These are phyloP conservation scores for Argynnis bischoffii DNA, from an alignment of 2,888 invertebrate genomes.

Conservation along the genomic window DNA sequence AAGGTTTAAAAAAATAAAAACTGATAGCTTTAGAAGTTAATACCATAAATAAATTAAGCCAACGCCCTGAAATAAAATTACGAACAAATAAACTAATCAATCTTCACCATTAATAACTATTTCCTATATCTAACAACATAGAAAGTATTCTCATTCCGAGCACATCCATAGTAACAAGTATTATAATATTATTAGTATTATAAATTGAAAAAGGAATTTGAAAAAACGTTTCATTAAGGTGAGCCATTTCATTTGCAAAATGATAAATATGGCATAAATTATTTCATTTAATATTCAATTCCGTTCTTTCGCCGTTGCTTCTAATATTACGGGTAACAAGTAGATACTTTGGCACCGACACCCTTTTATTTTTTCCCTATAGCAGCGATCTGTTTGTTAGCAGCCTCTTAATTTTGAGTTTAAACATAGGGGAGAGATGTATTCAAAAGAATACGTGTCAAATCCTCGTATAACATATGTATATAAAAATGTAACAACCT, in stretches of 20 bases:
- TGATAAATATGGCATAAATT: slow-evolving; percentile 83
- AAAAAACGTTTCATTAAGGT: slow-evolving; percentile 79
- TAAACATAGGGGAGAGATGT: slow-evolving; percentile 74
- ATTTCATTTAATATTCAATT: slow-evolving; percentile 84
- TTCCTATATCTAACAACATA: no score
- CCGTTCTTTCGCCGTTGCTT: slow-evolving; percentile 72
- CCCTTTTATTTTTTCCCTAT: slow-evolving; percentile 70
- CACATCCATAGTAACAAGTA: neutral
- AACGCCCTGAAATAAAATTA: no score
- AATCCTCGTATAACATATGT: slow-evolving; percentile 50
- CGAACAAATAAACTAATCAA: no score
- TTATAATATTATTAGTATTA: neutral
- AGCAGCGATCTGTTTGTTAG: slow-evolving; percentile 74
- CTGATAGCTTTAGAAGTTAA: no score
- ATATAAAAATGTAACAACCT: slow-evolving; percentile 18
- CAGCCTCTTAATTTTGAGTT: slow-evolving; percentile 77
- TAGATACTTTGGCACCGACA: slow-evolving; percentile 70
- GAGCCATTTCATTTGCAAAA: slow-evolving; percentile 81
- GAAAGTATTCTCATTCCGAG: neutral
- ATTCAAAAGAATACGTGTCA: slow-evolving; percentile 69
- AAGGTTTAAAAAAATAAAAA: no score
- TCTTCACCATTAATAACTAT: no score
- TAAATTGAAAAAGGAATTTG: slow-evolving; percentile 49
- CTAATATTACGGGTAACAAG: slow-evolving; percentile 68
- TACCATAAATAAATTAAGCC: no score